These are phyloP conservation scores for Spialia ferax DNA, from an alignment of 2,888 invertebrate genomes.

Conservation along the genomic window DNA sequence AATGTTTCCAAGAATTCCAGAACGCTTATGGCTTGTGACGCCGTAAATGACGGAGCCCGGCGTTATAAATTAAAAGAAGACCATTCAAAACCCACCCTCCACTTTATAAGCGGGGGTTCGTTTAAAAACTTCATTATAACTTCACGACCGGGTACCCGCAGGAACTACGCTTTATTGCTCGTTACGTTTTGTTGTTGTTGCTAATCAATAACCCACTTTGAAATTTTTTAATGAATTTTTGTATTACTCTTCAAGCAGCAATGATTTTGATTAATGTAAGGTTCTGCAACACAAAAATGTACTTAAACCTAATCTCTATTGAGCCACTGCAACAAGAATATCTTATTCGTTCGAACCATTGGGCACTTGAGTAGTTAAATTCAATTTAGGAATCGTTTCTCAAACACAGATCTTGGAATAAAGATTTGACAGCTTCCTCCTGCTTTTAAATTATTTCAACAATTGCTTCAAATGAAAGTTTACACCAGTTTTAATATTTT, in stretches of 20 bases:
- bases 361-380: too few relatives aligned
- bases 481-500: too few relatives aligned
- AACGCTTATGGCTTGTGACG: slow-evolving; percentile 30
- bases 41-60: slow-evolving; percentile 38
- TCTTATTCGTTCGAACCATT: too few relatives aligned
- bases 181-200: slow-evolving; percentile 24
- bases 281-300: too few relatives aligned
- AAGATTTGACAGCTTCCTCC: too few relatives aligned
- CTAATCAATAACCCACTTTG: slow-evolving; percentile 24
- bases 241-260: background rate
- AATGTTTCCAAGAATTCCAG: background rate
- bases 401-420: too few relatives aligned
- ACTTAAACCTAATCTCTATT: too few relatives aligned
- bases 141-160: slow-evolving; percentile 44
- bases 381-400: too few relatives aligned
- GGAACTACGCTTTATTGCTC: slow-evolving; percentile 33
- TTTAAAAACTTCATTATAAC: slow-evolving; percentile 52
- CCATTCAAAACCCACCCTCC: slow-evolving; percentile 50
- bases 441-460: too few relatives aligned
- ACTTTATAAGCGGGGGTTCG: slow-evolving; percentile 60
- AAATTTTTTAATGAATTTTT: background rate
- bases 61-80: slow-evolving; percentile 61
- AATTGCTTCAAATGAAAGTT: too few relatives aligned
- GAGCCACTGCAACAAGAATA: too few relatives aligned
- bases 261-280: background rate